Percentiles rank a stretch among this genome's conserved stretches.
Evolutionary conservation across 2,113 vertebrate species (phyloP).

Genomic region (Gobius niger): DNA sequence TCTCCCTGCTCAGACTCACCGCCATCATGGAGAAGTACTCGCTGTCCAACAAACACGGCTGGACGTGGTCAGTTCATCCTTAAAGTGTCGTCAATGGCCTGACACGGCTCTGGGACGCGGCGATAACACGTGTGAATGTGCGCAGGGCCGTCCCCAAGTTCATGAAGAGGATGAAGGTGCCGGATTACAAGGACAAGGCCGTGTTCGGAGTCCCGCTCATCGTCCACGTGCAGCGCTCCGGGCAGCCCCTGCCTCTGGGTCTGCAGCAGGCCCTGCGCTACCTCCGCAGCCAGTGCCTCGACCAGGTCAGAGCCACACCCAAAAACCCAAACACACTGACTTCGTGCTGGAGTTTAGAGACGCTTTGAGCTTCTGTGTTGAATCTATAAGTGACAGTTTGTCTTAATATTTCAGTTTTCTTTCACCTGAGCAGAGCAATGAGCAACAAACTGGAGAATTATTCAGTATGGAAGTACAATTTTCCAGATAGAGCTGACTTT

Average conservation of each 20-base stretch:
- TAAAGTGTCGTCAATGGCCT: no score
- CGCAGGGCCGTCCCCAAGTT: constrained; percentile 96
- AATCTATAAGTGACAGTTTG: no score
- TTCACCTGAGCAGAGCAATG: no score
- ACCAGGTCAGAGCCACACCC: constrained; percentile 82
- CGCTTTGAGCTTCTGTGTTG: no score
- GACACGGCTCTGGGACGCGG: no score
- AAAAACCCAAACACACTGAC: no score
- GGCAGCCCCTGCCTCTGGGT: constrained; percentile 94
- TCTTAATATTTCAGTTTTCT: no score
- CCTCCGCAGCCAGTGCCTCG: constrained; percentile 90
- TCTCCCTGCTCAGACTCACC: constrained; percentile 92
- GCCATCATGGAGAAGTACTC: constrained; percentile 98
- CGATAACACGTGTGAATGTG: background rate
- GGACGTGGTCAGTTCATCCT: constrained; percentile 87
- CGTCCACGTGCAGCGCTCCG: constrained; percentile 91
- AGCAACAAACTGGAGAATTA: no score
- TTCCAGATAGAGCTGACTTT: no score
- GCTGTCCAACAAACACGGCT: constrained; percentile 95
- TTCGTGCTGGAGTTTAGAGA: no score
- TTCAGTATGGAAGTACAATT: no score
- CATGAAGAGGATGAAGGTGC: constrained; percentile 98
- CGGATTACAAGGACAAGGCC: constrained; percentile 95
- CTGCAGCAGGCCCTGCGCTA: constrained; percentile 92
- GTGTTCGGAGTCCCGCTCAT: constrained; percentile 97